phyloP scores from a whole-genome alignment of 2,888 invertebrate species.

The Apeira syringaria region DNA sequence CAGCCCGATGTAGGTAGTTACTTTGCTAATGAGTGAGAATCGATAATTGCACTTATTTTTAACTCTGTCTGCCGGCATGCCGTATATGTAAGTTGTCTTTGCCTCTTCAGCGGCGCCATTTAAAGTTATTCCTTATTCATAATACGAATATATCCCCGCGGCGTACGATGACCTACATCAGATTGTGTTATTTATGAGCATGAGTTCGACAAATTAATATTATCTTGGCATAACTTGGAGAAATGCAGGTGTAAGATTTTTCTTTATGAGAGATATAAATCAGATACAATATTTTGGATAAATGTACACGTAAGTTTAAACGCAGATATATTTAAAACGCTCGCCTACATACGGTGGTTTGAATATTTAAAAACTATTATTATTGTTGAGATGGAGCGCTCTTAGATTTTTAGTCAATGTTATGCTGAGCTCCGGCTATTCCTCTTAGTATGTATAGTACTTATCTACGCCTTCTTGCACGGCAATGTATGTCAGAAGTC shows the following conservation, averaged over 20 bases:
- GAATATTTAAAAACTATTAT: too few species aligned
- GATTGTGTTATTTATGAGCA: slow-evolving; percentile 10
- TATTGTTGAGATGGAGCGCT: too few species aligned
- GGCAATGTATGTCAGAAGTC: too few species aligned
- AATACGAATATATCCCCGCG: slow-evolving; percentile 2
- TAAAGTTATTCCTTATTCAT: slow-evolving; percentile 1
- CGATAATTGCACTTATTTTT: slow-evolving; percentile 11
- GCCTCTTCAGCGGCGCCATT: background rate
- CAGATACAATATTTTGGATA: too few species aligned
- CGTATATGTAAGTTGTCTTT: slow-evolving; percentile 5
- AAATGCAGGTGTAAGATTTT: background rate
- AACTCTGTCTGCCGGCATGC: slow-evolving; percentile 19
- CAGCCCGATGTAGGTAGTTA: background rate
- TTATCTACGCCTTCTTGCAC: too few species aligned
- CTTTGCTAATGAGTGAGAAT: background rate
- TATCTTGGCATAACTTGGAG: background rate
- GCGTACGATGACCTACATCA: slow-evolving; percentile 10
- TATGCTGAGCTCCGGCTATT: too few species aligned
- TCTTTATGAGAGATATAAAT: background rate
- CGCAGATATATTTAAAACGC: too few species aligned
- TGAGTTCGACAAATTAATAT: slow-evolving; percentile 11
- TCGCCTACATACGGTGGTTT: too few species aligned
- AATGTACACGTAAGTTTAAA: too few species aligned
- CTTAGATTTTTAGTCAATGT: too few species aligned
- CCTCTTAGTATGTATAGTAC: too few species aligned